Evolutionary conservation across 2,113 vertebrate genomes (phyloP), one percentile per base, ranked within the genome.

Genomic region (Eubucco bourcierii): DNA sequence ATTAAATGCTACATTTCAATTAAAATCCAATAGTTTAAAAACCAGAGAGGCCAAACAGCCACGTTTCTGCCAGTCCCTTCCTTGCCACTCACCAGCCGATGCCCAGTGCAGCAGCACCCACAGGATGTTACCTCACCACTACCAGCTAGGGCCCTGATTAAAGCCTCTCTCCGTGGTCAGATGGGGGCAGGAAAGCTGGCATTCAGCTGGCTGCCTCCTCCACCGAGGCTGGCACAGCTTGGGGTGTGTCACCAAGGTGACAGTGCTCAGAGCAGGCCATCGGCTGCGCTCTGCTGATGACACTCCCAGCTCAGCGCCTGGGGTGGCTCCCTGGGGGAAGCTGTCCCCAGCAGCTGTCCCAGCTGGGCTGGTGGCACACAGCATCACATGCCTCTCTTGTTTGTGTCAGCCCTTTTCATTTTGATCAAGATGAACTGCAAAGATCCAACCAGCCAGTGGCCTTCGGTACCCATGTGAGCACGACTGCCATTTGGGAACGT

Each of bases 211-310:
- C 86, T 77, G 89, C 60, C 65, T n/a, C 70, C 63, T n/a, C 70
- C 63, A 31, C 28, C 15, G 68, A 8, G 46, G 44, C 63, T 58
- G 41, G 68, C 73, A 75, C 11, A 46, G 56, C 73, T 16, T 16
- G 61, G 61, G 61, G 66, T 63, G 88, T 93, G 79, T 94, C 95
- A 76, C 73, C 24, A 34, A 72, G 79, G 95, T 92, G 88, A 95
- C 91, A 80, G 31, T 44, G 79, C 60, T 85, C 58, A 15, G 82
- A 80, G 82, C n/a, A 86, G n/a, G 72, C 71, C 84, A 91, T 80
- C 94, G 85, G 94, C 93, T 93, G 94, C 39, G 2, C 27, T 16
- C 55, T n/a, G 58, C 56, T 93, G 80, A 80, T 74, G 84, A 82
- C 79, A 55, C 37, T 77, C 80, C 92, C 80, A 29, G 55, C 28